Evolutionary conservation across 2,888 invertebrate species (phyloP).

Genomic region (Gasteruption jaculator): DNA sequence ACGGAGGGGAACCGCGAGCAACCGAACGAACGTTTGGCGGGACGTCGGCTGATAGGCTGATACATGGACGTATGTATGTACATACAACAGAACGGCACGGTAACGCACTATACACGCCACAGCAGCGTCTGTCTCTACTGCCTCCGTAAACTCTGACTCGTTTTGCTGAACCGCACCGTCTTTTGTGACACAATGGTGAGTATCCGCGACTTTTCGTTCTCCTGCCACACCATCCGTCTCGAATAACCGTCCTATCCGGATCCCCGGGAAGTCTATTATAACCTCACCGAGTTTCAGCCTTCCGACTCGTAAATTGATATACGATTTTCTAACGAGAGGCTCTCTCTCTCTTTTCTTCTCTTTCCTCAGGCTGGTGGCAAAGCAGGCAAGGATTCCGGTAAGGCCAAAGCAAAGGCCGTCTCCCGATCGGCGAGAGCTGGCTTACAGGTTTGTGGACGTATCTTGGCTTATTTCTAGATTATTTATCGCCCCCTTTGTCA

Average conservation of each 20-base stretch:
- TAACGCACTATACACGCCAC: conserved; percentile 37
- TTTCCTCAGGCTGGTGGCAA: conserved; percentile 93
- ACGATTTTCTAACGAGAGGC: conserved; percentile 38
- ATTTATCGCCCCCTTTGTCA: conserved; percentile 1
- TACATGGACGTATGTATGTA: too few species aligned
- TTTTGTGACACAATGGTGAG: conserved; percentile 52
- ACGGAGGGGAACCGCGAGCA: conserved; percentile 36
- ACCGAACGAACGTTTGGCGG: conserved; percentile 49
- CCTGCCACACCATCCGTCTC: conserved; percentile 40
- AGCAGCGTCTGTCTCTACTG: conserved; percentile 36
- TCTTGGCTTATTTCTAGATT: not conserved
- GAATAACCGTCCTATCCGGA: conserved; percentile 27
- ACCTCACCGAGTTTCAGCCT: conserved; percentile 59
- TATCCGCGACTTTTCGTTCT: conserved; percentile 48
- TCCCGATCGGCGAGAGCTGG: conserved; percentile 98
- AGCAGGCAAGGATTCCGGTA: conserved; percentile 99
- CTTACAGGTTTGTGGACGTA: conserved; percentile 73
- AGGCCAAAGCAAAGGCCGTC: conserved; percentile 98
- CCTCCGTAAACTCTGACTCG: conserved; percentile 36
- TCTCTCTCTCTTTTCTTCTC: too few species aligned
- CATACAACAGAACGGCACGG: too few species aligned
- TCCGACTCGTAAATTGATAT: conserved; percentile 59
- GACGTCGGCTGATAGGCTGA: conserved; percentile 35
- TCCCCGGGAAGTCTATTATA: conserved; percentile 45
- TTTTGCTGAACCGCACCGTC: conserved; percentile 35